Percentiles rank a stretch among this genome's conserved stretches.
phyloP scores from a whole-genome alignment of 1,140 invertebrate species.

The Macrocentrus cingulum region DNA sequence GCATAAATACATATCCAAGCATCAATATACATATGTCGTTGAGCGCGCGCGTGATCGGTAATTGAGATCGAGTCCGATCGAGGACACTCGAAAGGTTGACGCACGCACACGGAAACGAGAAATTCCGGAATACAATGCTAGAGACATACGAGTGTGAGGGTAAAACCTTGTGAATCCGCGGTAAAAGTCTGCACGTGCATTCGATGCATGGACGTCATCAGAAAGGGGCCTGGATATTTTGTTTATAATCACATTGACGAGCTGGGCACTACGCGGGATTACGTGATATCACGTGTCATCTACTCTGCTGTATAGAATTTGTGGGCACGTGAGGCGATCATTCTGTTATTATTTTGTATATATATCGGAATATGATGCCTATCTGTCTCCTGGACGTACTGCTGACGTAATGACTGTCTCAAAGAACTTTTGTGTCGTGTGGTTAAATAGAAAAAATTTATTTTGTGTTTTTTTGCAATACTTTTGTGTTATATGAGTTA shows the following conservation, averaged over 20 bases:
- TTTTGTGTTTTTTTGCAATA: neutral
- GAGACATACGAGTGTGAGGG: neutral
- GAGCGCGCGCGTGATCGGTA: neutral
- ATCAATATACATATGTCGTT: neutral
- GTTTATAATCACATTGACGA: too few species aligned
- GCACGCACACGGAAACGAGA: neutral
- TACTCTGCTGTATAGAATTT: neutral
- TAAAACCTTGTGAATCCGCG: too few species aligned
- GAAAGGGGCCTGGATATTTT: too few species aligned
- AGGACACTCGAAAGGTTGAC: neutral
- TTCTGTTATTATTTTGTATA: conserved; percentile 2
- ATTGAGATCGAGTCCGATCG: conserved; percentile 1
- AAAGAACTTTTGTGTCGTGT: neutral
- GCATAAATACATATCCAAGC: neutral
- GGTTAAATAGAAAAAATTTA: neutral
- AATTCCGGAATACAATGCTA: neutral
- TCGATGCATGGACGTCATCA: too few species aligned
- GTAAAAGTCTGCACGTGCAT: too few species aligned
- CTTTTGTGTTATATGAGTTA: too few species aligned
- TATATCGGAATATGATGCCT: too few species aligned
- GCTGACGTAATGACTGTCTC: neutral
- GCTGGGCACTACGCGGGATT: too few species aligned
- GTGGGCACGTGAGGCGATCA: conserved; percentile 15
- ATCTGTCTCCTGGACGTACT: neutral
- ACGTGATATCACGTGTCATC: neutral